A percentile compares a stretch with the other conserved stretches of the same genome.
Conservation (phyloP, 2,888 invertebrate genomes). For the Noctua fimbriata region DNA sequence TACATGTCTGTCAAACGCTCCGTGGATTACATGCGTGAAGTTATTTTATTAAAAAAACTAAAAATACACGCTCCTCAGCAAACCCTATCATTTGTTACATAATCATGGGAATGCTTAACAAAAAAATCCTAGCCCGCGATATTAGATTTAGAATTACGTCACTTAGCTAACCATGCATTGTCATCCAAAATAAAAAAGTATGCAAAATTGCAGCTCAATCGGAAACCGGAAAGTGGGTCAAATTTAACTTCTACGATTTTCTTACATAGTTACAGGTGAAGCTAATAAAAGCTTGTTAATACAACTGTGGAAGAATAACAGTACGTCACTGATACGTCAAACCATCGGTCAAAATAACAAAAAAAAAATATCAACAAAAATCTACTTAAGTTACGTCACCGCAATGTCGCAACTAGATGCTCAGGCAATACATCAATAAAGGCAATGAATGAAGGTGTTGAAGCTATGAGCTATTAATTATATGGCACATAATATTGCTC, state of each 20-base stretch:
- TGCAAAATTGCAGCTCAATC: not conserved
- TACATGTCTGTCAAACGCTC: no score
- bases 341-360: not conserved
- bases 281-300: not conserved
- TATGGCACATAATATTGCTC: slow-evolving; percentile 9
- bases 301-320: no score
- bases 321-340: not conserved
- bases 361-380: not conserved
- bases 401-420: not conserved
- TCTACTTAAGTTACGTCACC: not conserved
- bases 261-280: not conserved
- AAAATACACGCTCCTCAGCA: no score
- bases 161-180: not conserved
- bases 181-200: not conserved
- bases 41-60: no score
- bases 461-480: slow-evolving; percentile 1
- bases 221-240: not conserved
- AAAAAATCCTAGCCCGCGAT: not conserved
- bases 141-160: not conserved
- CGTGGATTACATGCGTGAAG: no score
- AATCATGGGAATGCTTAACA: not conserved
- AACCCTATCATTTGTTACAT: not conserved
- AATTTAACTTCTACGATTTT: not conserved
- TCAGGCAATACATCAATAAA: not conserved
- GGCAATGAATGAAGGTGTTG: not conserved